These are phyloP conservation scores for Apodemus speciosus DNA, from an alignment of 2,113 vertebrate genomes.

Conservation along the genomic window DNA sequence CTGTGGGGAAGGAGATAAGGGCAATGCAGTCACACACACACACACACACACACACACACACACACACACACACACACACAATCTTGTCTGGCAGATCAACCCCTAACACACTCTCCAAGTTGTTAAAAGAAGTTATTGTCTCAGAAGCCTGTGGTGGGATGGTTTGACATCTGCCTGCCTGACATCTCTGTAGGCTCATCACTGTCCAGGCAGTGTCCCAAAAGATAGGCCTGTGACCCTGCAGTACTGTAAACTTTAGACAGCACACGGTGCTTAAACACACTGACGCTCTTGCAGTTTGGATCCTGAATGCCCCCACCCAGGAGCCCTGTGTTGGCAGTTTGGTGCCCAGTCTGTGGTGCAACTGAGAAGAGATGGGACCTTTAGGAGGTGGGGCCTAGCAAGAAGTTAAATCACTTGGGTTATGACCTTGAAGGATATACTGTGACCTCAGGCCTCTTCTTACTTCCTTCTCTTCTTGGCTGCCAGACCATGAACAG, in stretches of 20 bases:
- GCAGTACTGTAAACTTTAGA: neutral
- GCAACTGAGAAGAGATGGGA: neutral
- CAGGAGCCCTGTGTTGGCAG: neutral
- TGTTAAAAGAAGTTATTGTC: neutral
- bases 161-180: accelerated
- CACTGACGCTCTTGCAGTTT: neutral
- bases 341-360: neutral
- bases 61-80: neutral
- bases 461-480: neutral
- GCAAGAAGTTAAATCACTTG: neutral
- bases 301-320: neutral
- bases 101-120: accelerated
- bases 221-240: accelerated
- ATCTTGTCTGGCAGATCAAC: neutral
- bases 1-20: neutral
- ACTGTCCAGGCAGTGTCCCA: neutral
- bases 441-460: too few species aligned
- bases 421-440: neutral
- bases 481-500: neutral
- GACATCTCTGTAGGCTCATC: accelerated
- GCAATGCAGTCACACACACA: neutral
- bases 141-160: accelerated
- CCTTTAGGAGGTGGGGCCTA: neutral
- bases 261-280: neutral
- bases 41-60: too few species aligned